Percentiles rank a stretch among this genome's conserved stretches.
These are phyloP conservation scores for Poecilia gillii DNA, from an alignment of 2,797 vertebrate species.

Conservation along the genomic window DNA sequence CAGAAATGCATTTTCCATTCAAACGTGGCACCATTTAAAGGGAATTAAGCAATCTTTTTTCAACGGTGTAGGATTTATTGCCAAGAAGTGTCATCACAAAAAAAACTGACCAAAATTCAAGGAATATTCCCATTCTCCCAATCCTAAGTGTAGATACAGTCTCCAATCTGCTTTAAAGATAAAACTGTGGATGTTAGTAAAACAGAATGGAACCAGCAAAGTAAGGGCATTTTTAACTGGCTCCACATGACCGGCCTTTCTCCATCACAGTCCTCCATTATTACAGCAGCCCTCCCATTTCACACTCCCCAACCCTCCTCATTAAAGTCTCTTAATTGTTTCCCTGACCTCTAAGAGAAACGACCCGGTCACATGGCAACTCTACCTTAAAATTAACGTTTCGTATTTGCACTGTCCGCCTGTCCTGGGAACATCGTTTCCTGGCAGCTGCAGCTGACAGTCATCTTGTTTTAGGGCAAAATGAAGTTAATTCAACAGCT, in stretches of 20 bases:
- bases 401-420: slow-evolving; percentile 60
- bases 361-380: slow-evolving; percentile 58
- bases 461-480: slow-evolving; percentile 31
- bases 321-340: slow-evolving; percentile 75
- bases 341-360: slow-evolving; percentile 72
- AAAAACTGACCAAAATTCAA: not conserved
- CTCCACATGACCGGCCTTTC: slow-evolving; percentile 39
- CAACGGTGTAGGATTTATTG: not conserved
- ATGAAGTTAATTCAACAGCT: not conserved
- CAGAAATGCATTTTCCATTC: not conserved
- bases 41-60: not conserved
- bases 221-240: slow-evolving; percentile 14
- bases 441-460: slow-evolving; percentile 25
- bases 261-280: slow-evolving; percentile 55
- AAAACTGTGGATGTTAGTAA: slow-evolving; percentile 3
- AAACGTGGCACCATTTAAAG: not conserved
- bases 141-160: not conserved
- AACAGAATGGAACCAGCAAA: not conserved
- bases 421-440: slow-evolving; percentile 49
- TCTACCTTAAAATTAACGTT: slow-evolving; percentile 71
- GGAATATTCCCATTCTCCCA: not conserved
- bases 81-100: not conserved
- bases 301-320: slow-evolving; percentile 56
- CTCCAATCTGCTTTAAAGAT: not conserved
- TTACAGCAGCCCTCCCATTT: slow-evolving; percentile 56